These are phyloP conservation scores for Taenaris catops DNA, from an alignment of 2,888 invertebrate genomes.

Conservation along the genomic window DNA sequence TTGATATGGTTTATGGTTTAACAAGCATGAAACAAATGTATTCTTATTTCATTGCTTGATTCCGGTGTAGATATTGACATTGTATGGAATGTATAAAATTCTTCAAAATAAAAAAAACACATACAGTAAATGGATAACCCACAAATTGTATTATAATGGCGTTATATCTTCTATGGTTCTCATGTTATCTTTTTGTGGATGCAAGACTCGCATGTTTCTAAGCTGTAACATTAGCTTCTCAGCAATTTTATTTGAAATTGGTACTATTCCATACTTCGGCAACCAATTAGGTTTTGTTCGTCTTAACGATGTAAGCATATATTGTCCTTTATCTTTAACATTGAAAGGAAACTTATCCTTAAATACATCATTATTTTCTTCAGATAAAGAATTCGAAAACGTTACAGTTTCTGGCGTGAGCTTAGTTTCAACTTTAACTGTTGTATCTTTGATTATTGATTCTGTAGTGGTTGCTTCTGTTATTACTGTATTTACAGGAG, in stretches of 20 bases:
- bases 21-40: no score
- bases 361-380: constrained; percentile 13
- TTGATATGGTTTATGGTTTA: no score
- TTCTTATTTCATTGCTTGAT: no score
- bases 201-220: constrained; percentile 31
- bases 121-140: no score
- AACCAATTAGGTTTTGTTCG: constrained; percentile 42
- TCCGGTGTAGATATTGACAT: no score
- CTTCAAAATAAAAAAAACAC: no score
- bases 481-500: constrained; percentile 9
- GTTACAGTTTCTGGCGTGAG: constrained; percentile 4
- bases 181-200: constrained; percentile 23
- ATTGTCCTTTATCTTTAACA: constrained; percentile 28
- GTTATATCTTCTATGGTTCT: constrained; percentile 12
- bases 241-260: constrained; percentile 48
- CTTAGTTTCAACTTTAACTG: constrained; percentile 7
- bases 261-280: constrained; percentile 52
- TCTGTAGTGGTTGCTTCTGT: constrained; percentile 10
- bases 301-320: constrained; percentile 36
- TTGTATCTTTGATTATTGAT: constrained; percentile 1
- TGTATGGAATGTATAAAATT: no score
- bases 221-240: constrained; percentile 43
- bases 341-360: constrained; percentile 8
- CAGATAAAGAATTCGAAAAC: constrained; percentile 3
- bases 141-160: constrained; percentile 1